Base-by-base conservation (phyloP, 2,113 vertebrate genomes). In the Embiotoca jacksoni region DNA sequence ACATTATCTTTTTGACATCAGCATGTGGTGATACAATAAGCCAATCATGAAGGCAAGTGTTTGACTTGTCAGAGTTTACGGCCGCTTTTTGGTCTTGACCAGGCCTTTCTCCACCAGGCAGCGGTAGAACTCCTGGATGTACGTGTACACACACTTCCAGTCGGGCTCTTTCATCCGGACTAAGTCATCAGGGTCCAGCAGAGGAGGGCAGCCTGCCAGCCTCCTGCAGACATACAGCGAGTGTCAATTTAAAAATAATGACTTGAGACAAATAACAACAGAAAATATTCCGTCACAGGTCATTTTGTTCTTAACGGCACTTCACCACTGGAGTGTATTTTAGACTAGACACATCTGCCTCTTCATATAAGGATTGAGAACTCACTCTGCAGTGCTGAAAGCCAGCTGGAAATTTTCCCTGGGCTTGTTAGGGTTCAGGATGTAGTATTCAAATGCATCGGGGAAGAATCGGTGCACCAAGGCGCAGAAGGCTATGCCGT, bases 131-230 rank as follows among this genome's bases (percentile, higher is more conserved):
- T 99, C 98, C 95, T 99, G 98, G 94, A 99, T 96, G 96, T 99
- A 99, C 65, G 98, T 99, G 95, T 99, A 99, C 90, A 99, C 97
- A 92, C 98, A 99, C 95, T 99, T 99, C 98, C 98, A 99, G 94
- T 99, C 98, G 0, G 98, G 98, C 91, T 99, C 98, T 55, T 94
- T 93, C 96, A 99, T 97, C 93, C 96, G 96, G 90, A 99, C 95
- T 93, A 99, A 94, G 94, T 99, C 98, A 73, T 99, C 97, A 75
- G 97, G 95, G 56, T 99, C 98, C 94, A 99, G 95, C 94, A 99
- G 96, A 88, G 96, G 95, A 5, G 98, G 96, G 94, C 98, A 99
- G 91, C 97, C 97, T 37, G 96, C 96, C 94, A 97, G 94, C 85
- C 93, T 98, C 96, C 98, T 99, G 94, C 88, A 94, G 54, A 74